These are phyloP conservation scores for Lasioglossum oenotherae DNA, from an alignment of 2,888 invertebrate genomes.

Conservation along the genomic window DNA sequence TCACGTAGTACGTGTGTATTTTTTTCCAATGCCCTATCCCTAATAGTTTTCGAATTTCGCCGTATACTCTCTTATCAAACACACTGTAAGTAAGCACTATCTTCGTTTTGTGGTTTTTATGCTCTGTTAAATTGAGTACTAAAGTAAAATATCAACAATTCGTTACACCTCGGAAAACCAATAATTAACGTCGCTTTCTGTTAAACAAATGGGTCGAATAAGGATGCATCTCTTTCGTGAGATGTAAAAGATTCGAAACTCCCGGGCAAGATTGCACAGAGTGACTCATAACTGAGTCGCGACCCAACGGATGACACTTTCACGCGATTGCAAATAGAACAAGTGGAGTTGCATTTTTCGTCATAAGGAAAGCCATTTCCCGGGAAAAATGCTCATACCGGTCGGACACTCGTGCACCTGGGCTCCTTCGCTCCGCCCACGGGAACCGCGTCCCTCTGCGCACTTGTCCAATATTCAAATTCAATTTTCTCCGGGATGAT, in stretches of 20 bases:
- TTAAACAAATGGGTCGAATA: neutral
- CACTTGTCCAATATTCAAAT: constrained; percentile 10
- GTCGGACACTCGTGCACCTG: constrained; percentile 8
- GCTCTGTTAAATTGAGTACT: too few species aligned
- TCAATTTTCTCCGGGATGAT: constrained; percentile 5
- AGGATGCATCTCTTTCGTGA: neutral
- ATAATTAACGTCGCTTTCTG: neutral
- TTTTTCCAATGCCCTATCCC: too few species aligned
- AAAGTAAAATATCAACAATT: too few species aligned
- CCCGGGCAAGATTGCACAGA: neutral
- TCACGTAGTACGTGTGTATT: too few species aligned
- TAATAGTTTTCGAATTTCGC: too few species aligned
- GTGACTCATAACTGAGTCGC: neutral
- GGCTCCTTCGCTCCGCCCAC: neutral
- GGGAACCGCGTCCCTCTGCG: neutral
- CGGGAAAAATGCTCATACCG: neutral
- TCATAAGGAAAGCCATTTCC: neutral
- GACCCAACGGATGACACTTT: neutral
- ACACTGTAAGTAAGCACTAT: too few species aligned
- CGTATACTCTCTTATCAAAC: too few species aligned
- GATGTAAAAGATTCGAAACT: neutral
- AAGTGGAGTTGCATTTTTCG: neutral
- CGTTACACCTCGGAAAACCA: too few species aligned
- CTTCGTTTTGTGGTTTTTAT: too few species aligned
- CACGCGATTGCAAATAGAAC: constrained; percentile 2